Conservation (phyloP, 2,888 invertebrate genomes). For the Hecatera dysodea region DNA sequence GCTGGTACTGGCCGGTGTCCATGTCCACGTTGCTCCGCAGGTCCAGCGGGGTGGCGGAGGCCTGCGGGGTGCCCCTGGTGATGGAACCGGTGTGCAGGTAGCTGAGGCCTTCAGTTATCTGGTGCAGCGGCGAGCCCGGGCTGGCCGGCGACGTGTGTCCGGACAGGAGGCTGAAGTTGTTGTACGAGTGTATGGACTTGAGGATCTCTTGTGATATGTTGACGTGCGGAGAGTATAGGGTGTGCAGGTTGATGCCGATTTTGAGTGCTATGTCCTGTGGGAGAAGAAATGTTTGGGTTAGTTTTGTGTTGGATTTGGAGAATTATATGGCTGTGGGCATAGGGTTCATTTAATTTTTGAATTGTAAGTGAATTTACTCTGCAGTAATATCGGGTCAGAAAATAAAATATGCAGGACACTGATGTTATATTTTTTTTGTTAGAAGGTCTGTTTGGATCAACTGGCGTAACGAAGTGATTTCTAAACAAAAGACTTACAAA, state of each 20-base stretch:
- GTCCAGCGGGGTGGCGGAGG: conserved; percentile 90
- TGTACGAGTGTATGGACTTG: conserved; percentile 78
- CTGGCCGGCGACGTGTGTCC: conserved; percentile 77
- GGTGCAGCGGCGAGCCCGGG: conserved; percentile 91
- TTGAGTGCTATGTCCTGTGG: conserved; percentile 87
- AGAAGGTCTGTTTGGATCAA: no score
- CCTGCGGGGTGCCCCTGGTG: conserved; percentile 92
- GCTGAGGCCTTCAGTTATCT: conserved; percentile 93
- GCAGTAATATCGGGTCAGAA: no score
- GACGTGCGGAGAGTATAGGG: conserved; percentile 74
- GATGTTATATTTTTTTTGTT: no score
- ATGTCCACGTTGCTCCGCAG: conserved; percentile 89
- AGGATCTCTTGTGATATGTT: conserved; percentile 81
- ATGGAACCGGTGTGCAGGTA: conserved; percentile 95
- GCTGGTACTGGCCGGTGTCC: conserved; percentile 85
- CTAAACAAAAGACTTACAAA: no score
- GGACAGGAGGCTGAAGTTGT: conserved; percentile 75
- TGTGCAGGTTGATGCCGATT: conserved; percentile 89
- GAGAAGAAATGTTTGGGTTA: conserved; percentile 13
- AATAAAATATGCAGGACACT: no score
- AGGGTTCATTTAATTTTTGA: neutral
- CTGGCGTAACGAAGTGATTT: no score
- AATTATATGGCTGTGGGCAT: neutral
- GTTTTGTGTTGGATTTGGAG: neutral
- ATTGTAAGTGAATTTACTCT: no score